Conservation (phyloP, 2,797 vertebrate species). For the Sebastes nivosus region DNA sequence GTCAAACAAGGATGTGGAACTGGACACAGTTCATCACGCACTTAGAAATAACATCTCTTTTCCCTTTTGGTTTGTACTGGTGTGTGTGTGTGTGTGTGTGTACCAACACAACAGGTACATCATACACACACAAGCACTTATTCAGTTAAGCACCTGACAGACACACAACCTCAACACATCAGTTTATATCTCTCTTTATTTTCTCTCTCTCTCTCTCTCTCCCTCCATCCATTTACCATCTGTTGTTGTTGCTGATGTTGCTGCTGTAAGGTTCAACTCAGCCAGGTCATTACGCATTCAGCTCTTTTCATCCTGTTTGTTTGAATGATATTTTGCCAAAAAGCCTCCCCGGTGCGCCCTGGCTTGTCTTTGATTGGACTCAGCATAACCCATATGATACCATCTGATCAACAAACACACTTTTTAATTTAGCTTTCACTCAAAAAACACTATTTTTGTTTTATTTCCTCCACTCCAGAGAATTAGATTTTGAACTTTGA, state of each 20-base stretch:
- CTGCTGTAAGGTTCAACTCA: constrained; percentile 27
- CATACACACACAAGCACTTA: background rate
- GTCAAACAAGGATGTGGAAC: constrained; percentile 35
- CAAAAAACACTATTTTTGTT: background rate
- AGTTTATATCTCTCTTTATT: background rate
- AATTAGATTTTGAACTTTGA: constrained; percentile 11
- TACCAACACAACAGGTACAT: background rate
- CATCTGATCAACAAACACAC: constrained; percentile 39
- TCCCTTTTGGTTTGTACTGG: background rate
- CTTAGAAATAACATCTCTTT: background rate
- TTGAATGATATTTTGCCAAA: constrained; percentile 42
- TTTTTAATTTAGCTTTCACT: constrained; percentile 15
- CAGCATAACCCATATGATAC: background rate
- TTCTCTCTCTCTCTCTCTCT: background rate
- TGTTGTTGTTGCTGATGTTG: constrained; percentile 35
- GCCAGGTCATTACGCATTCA: constrained; percentile 42
- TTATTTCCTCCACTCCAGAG: background rate
- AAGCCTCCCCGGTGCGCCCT: background rate
- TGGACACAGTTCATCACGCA: background rate
- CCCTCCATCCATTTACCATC: constrained; percentile 27
- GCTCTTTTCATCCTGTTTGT: constrained; percentile 53
- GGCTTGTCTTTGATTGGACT: constrained; percentile 42
- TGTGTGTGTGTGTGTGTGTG: background rate
- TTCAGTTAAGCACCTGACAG: background rate
- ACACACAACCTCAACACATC: constrained; percentile 4